Evolutionary conservation across 2,888 invertebrate species (phyloP).

Genomic region (Andricus curvator): DNA sequence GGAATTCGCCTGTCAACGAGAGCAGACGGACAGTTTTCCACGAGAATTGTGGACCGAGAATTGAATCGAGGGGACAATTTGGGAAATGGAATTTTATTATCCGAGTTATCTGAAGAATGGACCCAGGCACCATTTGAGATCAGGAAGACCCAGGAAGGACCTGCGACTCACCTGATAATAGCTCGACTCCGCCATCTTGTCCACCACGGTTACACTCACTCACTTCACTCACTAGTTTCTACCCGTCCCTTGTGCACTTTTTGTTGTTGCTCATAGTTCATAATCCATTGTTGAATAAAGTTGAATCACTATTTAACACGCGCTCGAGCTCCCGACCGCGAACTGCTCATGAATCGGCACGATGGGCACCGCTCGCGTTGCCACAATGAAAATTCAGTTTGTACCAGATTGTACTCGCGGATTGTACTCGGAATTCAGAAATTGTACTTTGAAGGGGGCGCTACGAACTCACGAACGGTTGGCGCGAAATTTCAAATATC

Average conservation of each 20-base stretch:
- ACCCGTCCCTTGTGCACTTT: slow-evolving; percentile 71
- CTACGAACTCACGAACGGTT: too few relatives aligned
- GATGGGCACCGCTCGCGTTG: slow-evolving; percentile 59
- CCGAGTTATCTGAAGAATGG: neutral
- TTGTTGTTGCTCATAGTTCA: slow-evolving; percentile 51
- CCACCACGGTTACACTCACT: slow-evolving; percentile 64
- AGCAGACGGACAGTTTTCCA: slow-evolving; percentile 23
- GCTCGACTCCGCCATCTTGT: slow-evolving; percentile 84
- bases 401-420: too few relatives aligned
- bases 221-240: slow-evolving; percentile 69
- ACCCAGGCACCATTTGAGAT: slow-evolving; percentile 4
- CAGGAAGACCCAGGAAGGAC: slow-evolving; percentile 46
- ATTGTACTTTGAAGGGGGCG: slow-evolving; percentile 17
- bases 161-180: slow-evolving; percentile 83
- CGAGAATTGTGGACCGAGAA: neutral
- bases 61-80: neutral
- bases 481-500: too few relatives aligned
- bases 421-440: slow-evolving; percentile 7
- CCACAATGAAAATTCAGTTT: neutral
- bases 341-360: slow-evolving; percentile 6
- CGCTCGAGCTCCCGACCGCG: slow-evolving; percentile 43
- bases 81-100: neutral
- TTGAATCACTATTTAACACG: slow-evolving; percentile 42
- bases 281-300: slow-evolving; percentile 65
- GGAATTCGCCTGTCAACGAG: slow-evolving; percentile 36